phyloP scores from a whole-genome alignment of 2,797 vertebrate genomes.

The Anabacerthia variegaticeps region DNA sequence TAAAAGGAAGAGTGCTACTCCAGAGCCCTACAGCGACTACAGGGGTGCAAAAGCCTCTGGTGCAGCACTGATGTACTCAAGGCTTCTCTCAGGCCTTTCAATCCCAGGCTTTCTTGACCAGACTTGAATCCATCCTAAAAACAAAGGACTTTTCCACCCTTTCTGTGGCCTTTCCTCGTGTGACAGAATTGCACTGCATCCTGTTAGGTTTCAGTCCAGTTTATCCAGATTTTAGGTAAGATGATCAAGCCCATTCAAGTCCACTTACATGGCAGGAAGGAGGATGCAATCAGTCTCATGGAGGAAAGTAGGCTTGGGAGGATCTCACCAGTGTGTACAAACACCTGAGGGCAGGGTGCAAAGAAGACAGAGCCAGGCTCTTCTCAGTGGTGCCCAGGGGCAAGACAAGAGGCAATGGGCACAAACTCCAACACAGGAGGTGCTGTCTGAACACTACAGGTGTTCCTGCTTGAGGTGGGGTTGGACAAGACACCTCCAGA shows the following conservation, averaged over 20 bases:
- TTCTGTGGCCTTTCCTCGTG: not conserved
- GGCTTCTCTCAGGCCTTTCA: not conserved
- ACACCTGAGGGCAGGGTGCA: not conserved
- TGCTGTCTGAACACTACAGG: not conserved
- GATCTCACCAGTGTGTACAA: not conserved
- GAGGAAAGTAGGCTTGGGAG: not conserved
- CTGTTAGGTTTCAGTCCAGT: not conserved
- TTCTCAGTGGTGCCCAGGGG: not conserved
- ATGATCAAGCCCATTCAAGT: not conserved
- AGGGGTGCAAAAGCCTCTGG: not conserved
- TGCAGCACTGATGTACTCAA: rapidly evolving
- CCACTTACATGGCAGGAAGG: not conserved
- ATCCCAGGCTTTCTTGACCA: not conserved
- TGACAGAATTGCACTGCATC: not conserved
- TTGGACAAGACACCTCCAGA: not conserved
- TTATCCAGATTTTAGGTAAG: not conserved
- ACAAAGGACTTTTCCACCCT: not conserved
- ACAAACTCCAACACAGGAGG: not conserved
- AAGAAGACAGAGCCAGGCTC: not conserved
- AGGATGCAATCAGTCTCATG: not conserved
- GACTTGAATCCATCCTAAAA: not conserved
- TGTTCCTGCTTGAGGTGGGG: not conserved
- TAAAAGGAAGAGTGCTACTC: not conserved
- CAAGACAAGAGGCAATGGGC: not conserved
- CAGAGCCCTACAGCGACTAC: not conserved